Conservation (phyloP, 2,113 vertebrate species). For the Cheirogaleus medius region DNA sequence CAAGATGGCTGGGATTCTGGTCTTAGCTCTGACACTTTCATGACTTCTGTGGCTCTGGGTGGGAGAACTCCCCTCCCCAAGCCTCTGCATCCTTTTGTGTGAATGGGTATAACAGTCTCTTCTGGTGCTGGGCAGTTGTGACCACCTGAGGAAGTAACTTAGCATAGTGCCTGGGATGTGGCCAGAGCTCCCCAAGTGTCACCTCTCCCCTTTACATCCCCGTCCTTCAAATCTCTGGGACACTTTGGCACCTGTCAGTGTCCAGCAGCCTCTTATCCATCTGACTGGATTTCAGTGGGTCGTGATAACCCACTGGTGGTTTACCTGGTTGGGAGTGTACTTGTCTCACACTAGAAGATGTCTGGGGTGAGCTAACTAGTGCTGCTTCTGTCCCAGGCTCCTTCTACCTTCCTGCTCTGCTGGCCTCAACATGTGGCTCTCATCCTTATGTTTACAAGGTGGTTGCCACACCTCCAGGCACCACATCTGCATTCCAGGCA, state of each 20-base stretch:
- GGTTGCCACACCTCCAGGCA: neutral
- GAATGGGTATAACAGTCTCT: too few species aligned
- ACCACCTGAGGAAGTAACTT: neutral
- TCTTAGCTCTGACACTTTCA: neutral
- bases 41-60: accelerated
- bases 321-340: neutral
- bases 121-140: neutral
- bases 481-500: neutral
- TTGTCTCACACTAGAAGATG: neutral
- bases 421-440: neutral
- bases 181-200: accelerated
- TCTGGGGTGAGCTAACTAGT: neutral
- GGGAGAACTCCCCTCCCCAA: neutral
- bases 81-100: neutral
- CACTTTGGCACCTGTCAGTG: neutral
- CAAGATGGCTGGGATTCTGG: neutral
- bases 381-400: neutral
- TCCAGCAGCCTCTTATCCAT: neutral
- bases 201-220: accelerated
- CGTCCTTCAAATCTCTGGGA: neutral
- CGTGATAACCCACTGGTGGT: neutral
- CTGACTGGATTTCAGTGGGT: neutral
- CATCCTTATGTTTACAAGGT: neutral
- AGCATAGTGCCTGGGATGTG: neutral
- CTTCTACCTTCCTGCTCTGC: neutral